Base-by-base conservation (phyloP, 2,797 vertebrate genomes). In the Crenichthys baileyi region DNA sequence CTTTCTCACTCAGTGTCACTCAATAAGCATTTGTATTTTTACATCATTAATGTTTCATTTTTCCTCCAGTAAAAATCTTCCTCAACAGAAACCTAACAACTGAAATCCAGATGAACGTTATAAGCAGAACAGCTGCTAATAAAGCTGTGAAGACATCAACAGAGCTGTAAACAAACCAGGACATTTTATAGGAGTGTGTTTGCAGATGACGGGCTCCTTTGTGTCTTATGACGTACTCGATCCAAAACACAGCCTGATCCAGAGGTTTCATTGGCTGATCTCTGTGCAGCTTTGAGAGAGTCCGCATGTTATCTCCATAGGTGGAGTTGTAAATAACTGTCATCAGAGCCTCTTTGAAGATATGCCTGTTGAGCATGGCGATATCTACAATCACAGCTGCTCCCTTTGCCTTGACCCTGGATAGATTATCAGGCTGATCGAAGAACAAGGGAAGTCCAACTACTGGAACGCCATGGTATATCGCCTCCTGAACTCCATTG, bases 221-320 rank as follows among this genome's bases (percentile, higher is more conserved):
- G 83, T 96, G 92, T 82, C 93, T 94, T 24, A 96, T 95, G 4
- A 96, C 95, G 75, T 92, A 95, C 86, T 96, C 94, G 18, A 95
- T 94, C 95, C 95, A 96, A 91, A 95, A 96, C 82, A 95, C 51
- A 31, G 95, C 95, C 70, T 65, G 85, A 79, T 94, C 94, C 72
- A 95, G 76, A 0, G 95, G 93, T 48, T 89, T 91, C 70, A 95
- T 65, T 5, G 94, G 93, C 75, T 92, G 88, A 88, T 96, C 94
- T 71, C 87, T 88, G 78, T 94, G 93, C 67, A 96, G 88, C 77
- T 83, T 83, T 6, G 95, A 95, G 46, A 95, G 91, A 20, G 8
- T 93, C 88, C 93, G 90, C 94, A 95, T 96, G 87, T 92, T 95
- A 44, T 84, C 86, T 29, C 80, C 90, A 86, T 94, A 95, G 41